Conservation (phyloP, 1,140 invertebrate species). For the Phymastichus coffea region DNA sequence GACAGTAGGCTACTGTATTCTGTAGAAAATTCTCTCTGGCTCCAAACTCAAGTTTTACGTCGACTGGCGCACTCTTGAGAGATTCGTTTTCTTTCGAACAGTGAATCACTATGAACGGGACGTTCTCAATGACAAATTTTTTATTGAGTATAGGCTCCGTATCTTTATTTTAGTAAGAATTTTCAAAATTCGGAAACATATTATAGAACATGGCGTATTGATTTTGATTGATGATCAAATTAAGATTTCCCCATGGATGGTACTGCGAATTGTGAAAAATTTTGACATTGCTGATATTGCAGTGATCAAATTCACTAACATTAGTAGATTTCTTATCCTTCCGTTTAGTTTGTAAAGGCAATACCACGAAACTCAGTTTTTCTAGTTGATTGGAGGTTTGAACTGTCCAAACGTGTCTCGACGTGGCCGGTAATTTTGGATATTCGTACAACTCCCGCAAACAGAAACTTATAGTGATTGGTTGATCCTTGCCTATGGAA, state of each 20-base stretch:
- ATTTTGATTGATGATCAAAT: no score
- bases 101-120: constrained; percentile 38
- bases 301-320: no score
- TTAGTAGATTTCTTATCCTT: constrained; percentile 21
- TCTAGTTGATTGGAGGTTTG: constrained; percentile 30
- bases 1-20: no score
- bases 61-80: no score
- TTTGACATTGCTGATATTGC: no score
- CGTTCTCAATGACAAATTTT: constrained; percentile 17
- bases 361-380: constrained; percentile 33
- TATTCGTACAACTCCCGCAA: no score
- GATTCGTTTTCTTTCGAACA: no score
- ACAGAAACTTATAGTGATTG: no score
- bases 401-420: constrained; percentile 33
- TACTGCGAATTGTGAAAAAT: constrained; percentile 42
- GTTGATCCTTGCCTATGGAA: no score
- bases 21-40: constrained; percentile 27
- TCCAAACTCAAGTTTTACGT: constrained; percentile 41
- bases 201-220: no score
- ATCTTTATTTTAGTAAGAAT: constrained; percentile 37
- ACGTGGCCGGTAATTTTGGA: constrained; percentile 36
- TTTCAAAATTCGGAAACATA: constrained; percentile 38
- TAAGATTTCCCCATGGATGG: constrained; percentile 41
- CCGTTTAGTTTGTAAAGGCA: constrained; percentile 33
- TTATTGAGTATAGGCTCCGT: no score